These are phyloP conservation scores for Drosophila azteca DNA, from an alignment of 1,140 invertebrate species.

Conservation along the genomic window DNA sequence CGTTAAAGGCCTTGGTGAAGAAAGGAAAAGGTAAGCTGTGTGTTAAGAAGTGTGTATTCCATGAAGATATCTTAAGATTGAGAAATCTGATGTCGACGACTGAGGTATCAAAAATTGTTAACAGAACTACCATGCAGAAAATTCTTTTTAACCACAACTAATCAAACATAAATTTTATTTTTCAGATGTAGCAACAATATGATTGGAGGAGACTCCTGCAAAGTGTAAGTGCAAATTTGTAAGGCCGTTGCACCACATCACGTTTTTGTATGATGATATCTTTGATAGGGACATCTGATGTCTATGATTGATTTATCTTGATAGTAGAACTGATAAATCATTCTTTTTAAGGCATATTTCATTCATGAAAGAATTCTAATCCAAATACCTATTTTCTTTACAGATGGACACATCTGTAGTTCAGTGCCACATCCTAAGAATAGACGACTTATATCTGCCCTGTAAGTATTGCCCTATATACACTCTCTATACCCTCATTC, in stretches of 20 bases:
- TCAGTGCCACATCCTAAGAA: too few species aligned
- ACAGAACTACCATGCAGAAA: too few species aligned
- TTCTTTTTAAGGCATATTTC: too few species aligned
- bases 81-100: too few species aligned
- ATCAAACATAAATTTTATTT: too few species aligned
- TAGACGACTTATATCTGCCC: background rate
- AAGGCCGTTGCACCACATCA: background rate
- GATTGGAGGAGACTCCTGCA: background rate
- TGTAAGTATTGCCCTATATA: background rate
- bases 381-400: background rate
- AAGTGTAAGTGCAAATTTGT: background rate
- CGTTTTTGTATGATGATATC: conserved; percentile 17
- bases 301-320: conserved; percentile 52
- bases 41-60: too few species aligned
- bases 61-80: too few species aligned
- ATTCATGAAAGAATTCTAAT: background rate
- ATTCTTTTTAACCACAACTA: too few species aligned
- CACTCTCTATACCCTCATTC: background rate
- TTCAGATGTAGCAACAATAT: too few species aligned
- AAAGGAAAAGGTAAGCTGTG: too few species aligned
- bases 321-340: conserved; percentile 37
- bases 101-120: too few species aligned
- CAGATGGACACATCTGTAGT: background rate
- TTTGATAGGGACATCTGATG: conserved; percentile 52
- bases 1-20: too few species aligned